Evolutionary conservation across 2,113 vertebrate genomes (phyloP).

Genomic region (Chlamydotis undulata): DNA sequence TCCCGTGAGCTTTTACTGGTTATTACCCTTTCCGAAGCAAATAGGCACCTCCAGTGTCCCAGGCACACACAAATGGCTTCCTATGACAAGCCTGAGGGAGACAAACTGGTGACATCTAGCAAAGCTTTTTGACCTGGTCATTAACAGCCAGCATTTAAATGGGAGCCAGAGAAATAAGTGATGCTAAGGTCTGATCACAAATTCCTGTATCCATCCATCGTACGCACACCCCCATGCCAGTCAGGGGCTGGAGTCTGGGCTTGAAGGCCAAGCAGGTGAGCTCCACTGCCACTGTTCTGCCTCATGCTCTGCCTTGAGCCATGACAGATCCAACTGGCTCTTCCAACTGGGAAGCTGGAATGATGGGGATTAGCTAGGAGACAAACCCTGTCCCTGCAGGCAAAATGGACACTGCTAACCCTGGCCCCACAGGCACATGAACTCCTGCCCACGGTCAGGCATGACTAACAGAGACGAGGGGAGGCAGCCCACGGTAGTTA

Average conservation of each 20-base stretch:
- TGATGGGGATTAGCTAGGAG: neutral
- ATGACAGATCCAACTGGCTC: neutral
- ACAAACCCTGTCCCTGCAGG: neutral
- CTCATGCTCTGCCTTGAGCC: neutral
- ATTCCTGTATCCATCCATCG: rapidly evolving
- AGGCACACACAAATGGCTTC: rapidly evolving
- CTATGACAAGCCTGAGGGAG: neutral
- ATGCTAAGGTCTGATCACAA: neutral
- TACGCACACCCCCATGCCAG: neutral
- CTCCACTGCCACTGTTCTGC: rapidly evolving
- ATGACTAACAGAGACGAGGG: neutral
- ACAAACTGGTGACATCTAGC: neutral
- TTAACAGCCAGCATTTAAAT: neutral
- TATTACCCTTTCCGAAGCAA: neutral
- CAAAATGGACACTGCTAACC: neutral
- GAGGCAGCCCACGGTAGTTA: neutral
- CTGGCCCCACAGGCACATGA: neutral
- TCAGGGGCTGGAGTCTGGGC: neutral
- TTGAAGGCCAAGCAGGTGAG: neutral
- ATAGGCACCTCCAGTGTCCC: neutral
- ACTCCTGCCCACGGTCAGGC: neutral
- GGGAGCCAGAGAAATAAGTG: neutral
- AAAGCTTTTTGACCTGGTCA: neutral
- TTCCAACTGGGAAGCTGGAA: neutral
- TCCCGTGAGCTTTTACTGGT: neutral